These are phyloP conservation scores for Donacobius atricapilla DNA, from an alignment of 2,113 vertebrate genomes.

Conservation along the genomic window DNA sequence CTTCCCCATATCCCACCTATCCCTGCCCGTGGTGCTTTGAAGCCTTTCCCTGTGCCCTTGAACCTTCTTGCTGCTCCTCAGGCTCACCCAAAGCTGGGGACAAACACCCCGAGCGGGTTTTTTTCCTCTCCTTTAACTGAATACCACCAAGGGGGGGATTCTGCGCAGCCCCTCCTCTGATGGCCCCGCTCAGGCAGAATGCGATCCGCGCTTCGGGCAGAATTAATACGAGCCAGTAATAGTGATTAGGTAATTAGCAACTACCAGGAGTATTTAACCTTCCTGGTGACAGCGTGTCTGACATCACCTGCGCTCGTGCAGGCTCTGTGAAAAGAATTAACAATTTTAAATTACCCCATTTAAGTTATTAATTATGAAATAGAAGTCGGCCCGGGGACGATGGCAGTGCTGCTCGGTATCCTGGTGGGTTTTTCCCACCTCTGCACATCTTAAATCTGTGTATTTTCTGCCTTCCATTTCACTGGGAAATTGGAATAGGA, in stretches of 20 bases:
- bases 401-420: not conserved
- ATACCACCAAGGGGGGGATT: slow-evolving; percentile 26
- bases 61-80: not conserved
- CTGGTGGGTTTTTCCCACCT: not conserved
- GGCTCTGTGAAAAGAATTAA: slow-evolving; percentile 71
- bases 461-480: not conserved
- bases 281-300: slow-evolving; percentile 67
- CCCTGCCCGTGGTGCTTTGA: not conserved
- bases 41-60: not conserved
- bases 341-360: slow-evolving; percentile 73
- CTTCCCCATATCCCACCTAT: rapidly evolving
- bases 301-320: slow-evolving; percentile 70
- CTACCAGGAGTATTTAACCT: slow-evolving; percentile 76
- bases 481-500: not conserved
- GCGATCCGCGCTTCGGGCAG: slow-evolving; percentile 59
- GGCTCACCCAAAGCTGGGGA: not conserved
- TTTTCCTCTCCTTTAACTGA: not conserved
- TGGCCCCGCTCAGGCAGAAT: slow-evolving; percentile 56
- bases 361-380: slow-evolving; percentile 71
- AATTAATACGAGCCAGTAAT: slow-evolving; percentile 73
- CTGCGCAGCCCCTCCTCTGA: slow-evolving; percentile 17
- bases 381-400: slow-evolving; percentile 27
- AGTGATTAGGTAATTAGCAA: slow-evolving; percentile 81
- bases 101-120: not conserved
- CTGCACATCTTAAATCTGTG: slow-evolving; percentile 28